These are phyloP conservation scores for Pilophorus perplexus DNA, from an alignment of 2,888 invertebrate species.

Conservation along the genomic window DNA sequence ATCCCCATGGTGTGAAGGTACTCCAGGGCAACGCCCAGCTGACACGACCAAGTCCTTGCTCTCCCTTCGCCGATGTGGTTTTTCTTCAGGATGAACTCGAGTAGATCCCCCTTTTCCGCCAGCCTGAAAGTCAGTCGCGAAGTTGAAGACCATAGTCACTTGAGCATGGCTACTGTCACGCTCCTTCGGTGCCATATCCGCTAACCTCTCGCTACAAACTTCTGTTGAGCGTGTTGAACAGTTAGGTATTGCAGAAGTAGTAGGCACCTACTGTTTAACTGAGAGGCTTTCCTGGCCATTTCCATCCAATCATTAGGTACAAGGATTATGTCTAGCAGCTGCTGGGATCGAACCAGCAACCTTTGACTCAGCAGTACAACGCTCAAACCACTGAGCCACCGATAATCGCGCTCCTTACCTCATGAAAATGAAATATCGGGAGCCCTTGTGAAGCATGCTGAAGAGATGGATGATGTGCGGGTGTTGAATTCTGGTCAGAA, in stretches of 20 bases:
- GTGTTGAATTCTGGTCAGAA: conserved; percentile 71
- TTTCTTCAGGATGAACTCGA: conserved; percentile 41
- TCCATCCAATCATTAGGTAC: too few species aligned
- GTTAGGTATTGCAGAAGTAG: background rate
- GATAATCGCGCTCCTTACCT: conserved; percentile 7
- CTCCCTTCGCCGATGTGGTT: conserved; percentile 38
- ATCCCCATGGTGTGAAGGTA: conserved; percentile 42
- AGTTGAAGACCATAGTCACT: background rate
- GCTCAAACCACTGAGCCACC: too few species aligned
- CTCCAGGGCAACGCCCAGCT: conserved; percentile 32
- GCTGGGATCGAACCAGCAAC: too few species aligned
- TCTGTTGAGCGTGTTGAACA: background rate
- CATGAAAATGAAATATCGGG: conserved; percentile 53
- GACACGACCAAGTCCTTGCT: conserved; percentile 40
- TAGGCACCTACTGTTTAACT: background rate
- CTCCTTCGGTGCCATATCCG: too few species aligned
- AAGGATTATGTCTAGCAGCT: too few species aligned
- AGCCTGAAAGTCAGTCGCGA: conserved; percentile 19
- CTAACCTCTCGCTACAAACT: too few species aligned
- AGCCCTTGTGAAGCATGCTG: conserved; percentile 69
- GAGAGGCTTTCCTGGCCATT: too few species aligned
- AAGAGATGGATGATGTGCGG: conserved; percentile 76
- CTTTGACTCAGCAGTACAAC: too few species aligned
- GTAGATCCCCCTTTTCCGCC: conserved; percentile 43
- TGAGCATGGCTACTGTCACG: too few species aligned